Percentiles rank a stretch among this genome's conserved stretches.
phyloP scores from a whole-genome alignment of 2,888 invertebrate species.

The Muschampia plurimacula region DNA sequence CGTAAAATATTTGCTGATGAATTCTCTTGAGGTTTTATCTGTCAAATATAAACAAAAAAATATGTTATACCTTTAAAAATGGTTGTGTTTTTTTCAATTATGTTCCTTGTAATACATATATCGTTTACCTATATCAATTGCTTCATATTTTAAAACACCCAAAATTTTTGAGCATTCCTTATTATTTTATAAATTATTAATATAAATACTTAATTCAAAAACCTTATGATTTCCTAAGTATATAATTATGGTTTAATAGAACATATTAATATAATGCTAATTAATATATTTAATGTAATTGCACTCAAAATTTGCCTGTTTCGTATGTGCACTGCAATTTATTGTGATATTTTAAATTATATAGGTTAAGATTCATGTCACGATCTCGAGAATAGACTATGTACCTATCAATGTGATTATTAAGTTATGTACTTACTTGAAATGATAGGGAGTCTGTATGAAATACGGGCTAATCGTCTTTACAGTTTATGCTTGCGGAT shows the following conservation, averaged over 20 bases:
- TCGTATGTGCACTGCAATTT: slow-evolving; percentile 86
- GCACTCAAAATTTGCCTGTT: slow-evolving; percentile 86
- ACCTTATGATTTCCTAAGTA: slow-evolving; percentile 32
- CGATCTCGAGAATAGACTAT: slow-evolving; percentile 78
- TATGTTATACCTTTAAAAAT: background rate
- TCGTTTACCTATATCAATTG: background rate
- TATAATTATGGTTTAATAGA: slow-evolving; percentile 63
- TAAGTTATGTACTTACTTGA: slow-evolving; percentile 65
- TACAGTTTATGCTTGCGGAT: slow-evolving; percentile 61
- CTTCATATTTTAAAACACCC: background rate
- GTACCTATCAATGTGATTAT: slow-evolving; percentile 79
- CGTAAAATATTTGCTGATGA: slow-evolving; percentile 51
- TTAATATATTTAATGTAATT: slow-evolving; percentile 77
- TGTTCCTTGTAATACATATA: background rate
- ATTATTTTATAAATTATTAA: background rate
- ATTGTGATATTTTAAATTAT: slow-evolving; percentile 86
- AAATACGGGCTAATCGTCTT: slow-evolving; percentile 63
- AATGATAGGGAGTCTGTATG: slow-evolving; percentile 63
- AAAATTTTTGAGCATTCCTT: background rate
- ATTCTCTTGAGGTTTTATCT: slow-evolving; percentile 45
- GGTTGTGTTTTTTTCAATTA: slow-evolving; percentile 6
- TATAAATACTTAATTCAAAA: background rate
- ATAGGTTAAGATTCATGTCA: slow-evolving; percentile 81
- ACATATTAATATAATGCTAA: slow-evolving; percentile 68
- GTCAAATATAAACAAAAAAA: slow-evolving; percentile 25